These are phyloP conservation scores for Lampris incognitus DNA, from an alignment of 2,113 vertebrate species.

Conservation along the genomic window DNA sequence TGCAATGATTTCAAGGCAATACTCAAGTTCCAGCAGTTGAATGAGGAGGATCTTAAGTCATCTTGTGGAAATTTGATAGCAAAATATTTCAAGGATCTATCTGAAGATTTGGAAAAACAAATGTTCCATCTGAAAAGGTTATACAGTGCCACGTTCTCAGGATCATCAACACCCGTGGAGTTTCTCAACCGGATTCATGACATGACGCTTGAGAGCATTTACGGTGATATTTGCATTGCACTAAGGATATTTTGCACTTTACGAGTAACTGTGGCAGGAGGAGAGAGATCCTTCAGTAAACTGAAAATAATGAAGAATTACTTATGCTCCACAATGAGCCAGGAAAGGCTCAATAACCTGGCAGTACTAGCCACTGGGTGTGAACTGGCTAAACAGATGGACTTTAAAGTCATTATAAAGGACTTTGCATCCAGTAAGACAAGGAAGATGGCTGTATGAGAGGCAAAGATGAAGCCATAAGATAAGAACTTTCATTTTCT, in stretches of 20 bases:
- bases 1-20: neutral
- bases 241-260: constrained; percentile 12
- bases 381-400: neutral
- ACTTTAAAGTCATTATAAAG: neutral
- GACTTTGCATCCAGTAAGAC: neutral
- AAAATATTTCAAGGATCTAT: constrained; percentile 7
- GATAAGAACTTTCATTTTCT: neutral
- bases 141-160: constrained; percentile 14
- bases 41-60: neutral
- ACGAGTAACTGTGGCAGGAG: constrained; percentile 5
- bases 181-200: constrained; percentile 9
- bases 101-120: constrained; percentile 4
- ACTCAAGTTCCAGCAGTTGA: constrained; percentile 5
- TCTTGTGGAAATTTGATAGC: constrained; percentile 1
- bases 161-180: constrained; percentile 13
- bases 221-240: constrained; percentile 8
- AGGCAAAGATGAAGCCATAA: neutral
- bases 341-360: neutral
- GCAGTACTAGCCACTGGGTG: neutral
- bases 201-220: constrained; percentile 1
- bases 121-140: constrained; percentile 3
- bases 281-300: constrained; percentile 13
- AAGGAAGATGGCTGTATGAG: neutral
- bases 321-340: neutral
- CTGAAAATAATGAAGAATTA: neutral